Conservation (phyloP, 2,888 invertebrate species). For the Theodoxus fluviatilis region DNA sequence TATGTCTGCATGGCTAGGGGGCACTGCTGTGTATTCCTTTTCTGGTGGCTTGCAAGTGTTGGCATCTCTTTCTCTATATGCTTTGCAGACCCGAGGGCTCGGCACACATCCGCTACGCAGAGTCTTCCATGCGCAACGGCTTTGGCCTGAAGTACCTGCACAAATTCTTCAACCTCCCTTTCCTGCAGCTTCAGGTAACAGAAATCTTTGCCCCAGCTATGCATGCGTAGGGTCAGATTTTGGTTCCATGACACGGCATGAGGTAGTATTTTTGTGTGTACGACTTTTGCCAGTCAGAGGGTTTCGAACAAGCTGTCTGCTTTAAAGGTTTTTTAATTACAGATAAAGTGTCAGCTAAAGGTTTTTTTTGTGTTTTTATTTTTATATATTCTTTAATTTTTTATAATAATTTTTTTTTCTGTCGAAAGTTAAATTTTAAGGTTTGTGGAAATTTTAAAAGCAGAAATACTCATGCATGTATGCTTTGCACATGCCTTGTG, state of each 20-base stretch:
- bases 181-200: slow-evolving; percentile 80
- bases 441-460: no score
- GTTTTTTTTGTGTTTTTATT: neutral
- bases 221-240: no score
- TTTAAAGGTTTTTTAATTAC: neutral
- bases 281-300: no score
- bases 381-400: no score
- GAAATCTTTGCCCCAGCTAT: neutral
- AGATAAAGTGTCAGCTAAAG: neutral
- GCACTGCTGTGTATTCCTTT: neutral
- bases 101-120: slow-evolving; percentile 78
- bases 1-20: neutral
- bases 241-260: no score
- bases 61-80: neutral
- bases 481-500: no score
- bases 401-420: no score
- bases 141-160: slow-evolving; percentile 91
- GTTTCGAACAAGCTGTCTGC: no score
- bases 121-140: slow-evolving; percentile 93
- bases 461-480: no score
- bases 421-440: no score
- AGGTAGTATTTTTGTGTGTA: no score
- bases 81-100: slow-evolving; percentile 49
- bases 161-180: slow-evolving; percentile 94
- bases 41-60: neutral